Percentiles rank a stretch among this genome's conserved stretches.
Conservation (phyloP, 2,113 vertebrate genomes). For the Podarcis raffonei region DNA sequence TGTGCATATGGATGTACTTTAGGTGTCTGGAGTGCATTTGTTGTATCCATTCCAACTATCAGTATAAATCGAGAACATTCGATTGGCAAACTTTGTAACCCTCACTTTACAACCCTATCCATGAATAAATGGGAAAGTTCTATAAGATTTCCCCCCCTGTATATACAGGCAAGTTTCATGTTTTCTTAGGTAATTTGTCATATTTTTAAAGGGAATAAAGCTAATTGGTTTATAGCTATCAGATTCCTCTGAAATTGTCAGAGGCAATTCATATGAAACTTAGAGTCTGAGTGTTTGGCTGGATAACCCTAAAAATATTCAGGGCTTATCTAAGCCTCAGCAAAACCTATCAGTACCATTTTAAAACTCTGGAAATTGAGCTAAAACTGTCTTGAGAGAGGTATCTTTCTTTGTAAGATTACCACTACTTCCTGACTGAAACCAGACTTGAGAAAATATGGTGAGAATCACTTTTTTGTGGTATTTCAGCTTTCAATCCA, state of each 20-base stretch:
- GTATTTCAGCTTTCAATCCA: constrained; percentile 22
- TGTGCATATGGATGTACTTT: background rate
- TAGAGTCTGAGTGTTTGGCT: background rate
- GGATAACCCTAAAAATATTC: background rate
- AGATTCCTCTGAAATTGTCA: constrained; percentile 4
- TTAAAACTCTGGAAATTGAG: background rate
- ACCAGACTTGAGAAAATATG: constrained; percentile 22
- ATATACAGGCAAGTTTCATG: background rate
- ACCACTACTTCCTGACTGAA: constrained; percentile 4
- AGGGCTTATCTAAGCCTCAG: constrained; percentile 3
- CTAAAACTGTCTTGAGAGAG: background rate
- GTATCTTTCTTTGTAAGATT: background rate
- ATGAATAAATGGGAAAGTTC: background rate
- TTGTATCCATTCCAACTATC: background rate
- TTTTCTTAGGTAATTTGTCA: background rate
- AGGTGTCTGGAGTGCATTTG: background rate
- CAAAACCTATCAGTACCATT: constrained; percentile 3
- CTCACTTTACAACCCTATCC: background rate
- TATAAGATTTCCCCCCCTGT: background rate
- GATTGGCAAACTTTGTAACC: background rate
- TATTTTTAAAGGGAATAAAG: background rate
- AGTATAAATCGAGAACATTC: no score
- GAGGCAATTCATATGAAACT: background rate
- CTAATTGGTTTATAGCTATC: background rate
- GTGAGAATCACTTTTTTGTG: background rate